A percentile compares a stretch with the other conserved stretches of the same genome.
Evolutionary conservation across 1,140 invertebrate genomes (phyloP).

Genomic region (Cotesia chilonis): DNA sequence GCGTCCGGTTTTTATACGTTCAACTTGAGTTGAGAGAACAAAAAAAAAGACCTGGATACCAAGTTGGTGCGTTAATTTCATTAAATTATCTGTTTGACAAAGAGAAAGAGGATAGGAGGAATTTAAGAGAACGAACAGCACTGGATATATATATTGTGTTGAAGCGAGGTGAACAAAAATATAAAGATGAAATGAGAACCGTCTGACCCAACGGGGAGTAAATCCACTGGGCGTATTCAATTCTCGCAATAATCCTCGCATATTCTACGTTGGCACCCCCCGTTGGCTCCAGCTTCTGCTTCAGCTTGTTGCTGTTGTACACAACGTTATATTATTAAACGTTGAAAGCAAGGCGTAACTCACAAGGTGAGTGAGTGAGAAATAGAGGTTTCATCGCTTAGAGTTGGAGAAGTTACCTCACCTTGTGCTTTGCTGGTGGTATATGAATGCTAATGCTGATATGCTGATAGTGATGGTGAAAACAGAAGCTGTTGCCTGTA

Average conservation of each 20-base stretch:
- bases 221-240: constrained; percentile 39
- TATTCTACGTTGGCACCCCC: not conserved
- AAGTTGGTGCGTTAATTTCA: constrained; percentile 9
- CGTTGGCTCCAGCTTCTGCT: not conserved
- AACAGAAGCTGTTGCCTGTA: not conserved
- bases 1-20: constrained; percentile 1
- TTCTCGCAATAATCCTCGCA: constrained; percentile 32
- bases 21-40: not conserved
- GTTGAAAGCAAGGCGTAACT: not conserved
- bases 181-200: constrained; percentile 30
- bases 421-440: not conserved
- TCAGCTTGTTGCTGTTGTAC: too few species aligned
- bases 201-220: constrained; percentile 34
- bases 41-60: not conserved
- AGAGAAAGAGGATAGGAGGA: not conserved
- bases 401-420: too few species aligned
- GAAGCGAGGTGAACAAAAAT: constrained; percentile 14
- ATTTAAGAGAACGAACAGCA: too few species aligned
- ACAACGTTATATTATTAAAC: not conserved
- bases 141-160: too few species aligned
- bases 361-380: not conserved
- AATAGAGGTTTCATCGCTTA: not conserved
- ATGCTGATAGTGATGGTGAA: too few species aligned
- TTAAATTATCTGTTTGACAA: constrained; percentile 28
- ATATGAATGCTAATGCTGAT: too few species aligned